Evolutionary conservation across 2,888 invertebrate genomes (phyloP), one percentile per base, ranked within the genome.

Genomic region (Embidobia sp.): DNA sequence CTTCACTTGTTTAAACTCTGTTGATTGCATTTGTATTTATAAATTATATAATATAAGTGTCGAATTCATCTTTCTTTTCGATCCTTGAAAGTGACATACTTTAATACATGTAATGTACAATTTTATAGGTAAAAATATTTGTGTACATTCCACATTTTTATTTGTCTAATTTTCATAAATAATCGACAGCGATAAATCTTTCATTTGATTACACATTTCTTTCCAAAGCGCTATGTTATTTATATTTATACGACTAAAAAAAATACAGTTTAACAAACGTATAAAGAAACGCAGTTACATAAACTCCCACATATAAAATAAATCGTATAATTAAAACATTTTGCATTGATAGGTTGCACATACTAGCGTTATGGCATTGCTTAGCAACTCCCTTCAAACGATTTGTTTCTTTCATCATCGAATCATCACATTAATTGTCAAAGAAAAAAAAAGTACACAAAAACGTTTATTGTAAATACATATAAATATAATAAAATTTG

Each of bases 331-430:
- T 82, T 86, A 84, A 83, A 85, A 84, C 82, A 85, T 82, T 84
- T 89, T 89, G 88, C 88, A 89, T 89, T 89, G 89, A 89, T 89
- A 88, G 85, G 88, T 88, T 89, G 88, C 86, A 82, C 84, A 84
- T 84, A 84, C 81, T 79, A 78, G 79, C 57, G 81, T 82, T 82
- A 86, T 87, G 85, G 86, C 86, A 85, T 85, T 81, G 74, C 77
- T 83, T 81, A 79, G 80, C 63, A 70, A 77, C 73, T 78, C 33
- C 37, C 19, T 33, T 46, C 31, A 53, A 76, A 33, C 33, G 6
- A 46, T 49, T 29, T 37, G 18, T 27, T 37, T 40, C 37, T 27
- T 19, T 46, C 6, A 26, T n/a, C 31, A 31, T 13, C 40, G 33
- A 59, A 35, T 33, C 29, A 48, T 74, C 33, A 53, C 51, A 37